Percentiles rank a stretch among this genome's conserved stretches.
Evolutionary conservation across 2,113 vertebrate genomes (phyloP).

Genomic region (Salvelinus namaycush): DNA sequence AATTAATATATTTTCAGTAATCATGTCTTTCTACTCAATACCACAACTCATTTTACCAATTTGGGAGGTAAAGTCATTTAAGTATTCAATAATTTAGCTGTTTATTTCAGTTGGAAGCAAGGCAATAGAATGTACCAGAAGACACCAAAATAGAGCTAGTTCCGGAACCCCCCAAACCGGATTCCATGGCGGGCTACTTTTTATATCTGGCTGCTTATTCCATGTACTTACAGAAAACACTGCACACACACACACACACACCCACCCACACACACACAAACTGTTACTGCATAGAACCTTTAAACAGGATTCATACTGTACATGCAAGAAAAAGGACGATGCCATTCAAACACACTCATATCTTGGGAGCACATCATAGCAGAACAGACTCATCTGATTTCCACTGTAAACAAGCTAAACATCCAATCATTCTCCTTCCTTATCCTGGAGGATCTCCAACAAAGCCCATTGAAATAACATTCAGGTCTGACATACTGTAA

Average conservation of each 20-base stretch:
- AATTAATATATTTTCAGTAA: too few relatives aligned
- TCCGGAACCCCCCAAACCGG: too few relatives aligned
- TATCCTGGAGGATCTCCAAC: neutral
- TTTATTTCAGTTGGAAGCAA: too few relatives aligned
- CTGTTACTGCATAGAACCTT: neutral
- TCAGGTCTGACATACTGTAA: neutral
- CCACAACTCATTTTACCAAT: too few relatives aligned
- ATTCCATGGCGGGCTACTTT: too few relatives aligned
- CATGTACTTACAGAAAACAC: neutral
- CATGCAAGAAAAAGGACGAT: neutral
- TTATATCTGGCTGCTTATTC: neutral
- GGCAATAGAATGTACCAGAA: too few relatives aligned
- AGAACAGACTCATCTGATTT: neutral
- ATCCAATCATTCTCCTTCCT: neutral
- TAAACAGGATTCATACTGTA: neutral
- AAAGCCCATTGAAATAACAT: neutral
- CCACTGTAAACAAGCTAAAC: neutral
- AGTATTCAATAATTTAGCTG: too few relatives aligned
- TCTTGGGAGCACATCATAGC: neutral
- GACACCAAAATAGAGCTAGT: too few relatives aligned
- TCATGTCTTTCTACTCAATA: too few relatives aligned
- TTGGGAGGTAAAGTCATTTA: too few relatives aligned
- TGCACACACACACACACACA: neutral
- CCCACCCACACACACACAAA: constrained; percentile 7
- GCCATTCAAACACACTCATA: neutral